Conservation (phyloP, 64 coral and sea anemone species). For the Acropora yongei region DNA sequence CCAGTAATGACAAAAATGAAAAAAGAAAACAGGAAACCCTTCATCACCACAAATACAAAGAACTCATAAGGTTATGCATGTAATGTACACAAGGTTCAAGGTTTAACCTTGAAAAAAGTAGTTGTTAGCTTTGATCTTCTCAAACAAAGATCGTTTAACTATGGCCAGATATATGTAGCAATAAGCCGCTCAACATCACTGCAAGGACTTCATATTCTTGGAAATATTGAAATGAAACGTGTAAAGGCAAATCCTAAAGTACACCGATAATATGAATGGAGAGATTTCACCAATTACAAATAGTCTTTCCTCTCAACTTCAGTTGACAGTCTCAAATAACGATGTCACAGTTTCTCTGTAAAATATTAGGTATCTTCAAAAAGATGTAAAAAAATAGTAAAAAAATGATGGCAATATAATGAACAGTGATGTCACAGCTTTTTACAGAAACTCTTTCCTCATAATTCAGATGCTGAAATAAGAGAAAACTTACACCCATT, state of each 20-base stretch:
- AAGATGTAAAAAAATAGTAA: constrained; percentile 56
- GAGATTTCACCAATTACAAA: constrained; percentile 63
- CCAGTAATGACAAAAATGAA: constrained; percentile 72
- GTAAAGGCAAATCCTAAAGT: constrained; percentile 78
- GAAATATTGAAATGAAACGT: constrained; percentile 77
- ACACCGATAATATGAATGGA: constrained; percentile 76
- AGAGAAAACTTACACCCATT: constrained; percentile 55
- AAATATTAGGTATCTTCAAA: constrained; percentile 79
- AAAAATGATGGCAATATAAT: constrained; percentile 52
- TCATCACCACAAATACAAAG: constrained; percentile 86
- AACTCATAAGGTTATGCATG: constrained; percentile 55
- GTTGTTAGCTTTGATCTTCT: constrained; percentile 77
- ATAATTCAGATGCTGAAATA: constrained; percentile 53
- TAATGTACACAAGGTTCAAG: constrained; percentile 69
- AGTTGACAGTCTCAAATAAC: constrained; percentile 38
- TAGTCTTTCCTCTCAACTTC: constrained; percentile 59
- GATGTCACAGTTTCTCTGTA: constrained; percentile 42
- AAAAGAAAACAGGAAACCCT: constrained; percentile 72
- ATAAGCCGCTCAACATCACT: constrained; percentile 74
- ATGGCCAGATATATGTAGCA: constrained; percentile 90
- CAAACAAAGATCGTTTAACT: constrained; percentile 78
- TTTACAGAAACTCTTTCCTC: constrained; percentile 54
- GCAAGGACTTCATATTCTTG: constrained; percentile 78
- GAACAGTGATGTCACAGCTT: constrained; percentile 58
- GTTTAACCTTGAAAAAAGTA: constrained; percentile 59